These are phyloP conservation scores for Scaptomyza reducta DNA, from an alignment of 2,888 invertebrate genomes.

Conservation along the genomic window DNA sequence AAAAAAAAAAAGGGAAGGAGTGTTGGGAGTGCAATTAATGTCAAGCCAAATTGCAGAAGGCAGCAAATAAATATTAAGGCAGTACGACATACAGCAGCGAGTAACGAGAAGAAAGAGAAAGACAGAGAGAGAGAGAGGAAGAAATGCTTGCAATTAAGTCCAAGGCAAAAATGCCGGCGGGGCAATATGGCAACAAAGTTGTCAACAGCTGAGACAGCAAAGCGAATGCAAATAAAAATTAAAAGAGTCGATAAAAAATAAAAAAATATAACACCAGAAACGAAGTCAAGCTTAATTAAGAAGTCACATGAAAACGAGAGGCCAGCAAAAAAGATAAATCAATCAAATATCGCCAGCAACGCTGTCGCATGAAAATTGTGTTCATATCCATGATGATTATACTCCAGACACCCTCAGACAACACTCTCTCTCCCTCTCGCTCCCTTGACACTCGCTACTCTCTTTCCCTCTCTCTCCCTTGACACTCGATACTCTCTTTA, in stretches of 20 bases:
- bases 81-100: conserved; percentile 1
- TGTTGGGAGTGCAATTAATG: neutral
- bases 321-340: conserved; percentile 37
- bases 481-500: neutral
- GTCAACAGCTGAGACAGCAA: conserved; percentile 26
- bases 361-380: conserved; percentile 42
- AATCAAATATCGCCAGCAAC: conserved; percentile 39
- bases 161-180: conserved; percentile 20
- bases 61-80: conserved; percentile 28
- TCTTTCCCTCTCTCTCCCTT: neutral
- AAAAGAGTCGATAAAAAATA: conserved; percentile 35
- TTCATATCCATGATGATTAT: conserved; percentile 38
- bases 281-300: conserved; percentile 52
- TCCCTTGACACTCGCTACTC: neutral
- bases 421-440: too few relatives aligned
- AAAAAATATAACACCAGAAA: conserved; percentile 11
- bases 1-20: neutral
- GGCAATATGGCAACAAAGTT: conserved; percentile 20
- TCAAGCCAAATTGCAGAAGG: conserved; percentile 3
- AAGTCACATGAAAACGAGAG: conserved; percentile 19
- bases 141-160: conserved; percentile 37
- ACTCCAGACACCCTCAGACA: conserved; percentile 6
- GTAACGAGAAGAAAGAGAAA: neutral
- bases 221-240: conserved; percentile 54
- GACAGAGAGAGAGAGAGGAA: neutral